Base-by-base conservation (phyloP, 2,888 invertebrate species). In the Lepeophtheirus nordmannii region DNA sequence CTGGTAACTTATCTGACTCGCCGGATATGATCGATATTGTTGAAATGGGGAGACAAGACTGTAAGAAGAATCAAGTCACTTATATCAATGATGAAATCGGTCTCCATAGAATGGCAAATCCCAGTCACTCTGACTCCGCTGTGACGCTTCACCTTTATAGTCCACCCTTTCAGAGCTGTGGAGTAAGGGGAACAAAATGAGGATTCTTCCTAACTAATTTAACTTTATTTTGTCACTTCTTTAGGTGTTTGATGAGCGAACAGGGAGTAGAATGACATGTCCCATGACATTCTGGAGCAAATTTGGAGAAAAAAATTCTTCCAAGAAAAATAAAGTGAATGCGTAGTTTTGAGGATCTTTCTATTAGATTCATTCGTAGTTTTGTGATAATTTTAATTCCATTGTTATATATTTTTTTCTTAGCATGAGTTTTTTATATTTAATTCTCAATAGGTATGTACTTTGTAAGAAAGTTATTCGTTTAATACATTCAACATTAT, bases 71-170 rank as follows among this genome's bases (percentile, higher is more conserved):
- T 72, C 85, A 85, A 68, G 90, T 94, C 38, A 86, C 89, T 73
- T 98, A 98, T 75, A 98, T 98, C 58, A 93, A 91, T 77, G 94
- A 94, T 94, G 75, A 76, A 77, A 78, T 96, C 70, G 98, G 97
- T 0, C 81, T 98, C 14, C 97, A 98, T 75, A 83, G 96, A 0
- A 89, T 98, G 71, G 94, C 94, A 78, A 98, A 98, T 75, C 82
- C 87, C 0, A 92, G 89, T 11, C 86, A 92, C 73, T 83, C 85
- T 0, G 88, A 94, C 73, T 82, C 85, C 0, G 87, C 94, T 0
- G 87, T 96, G 0, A 92, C 91, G 9, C 79, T 98, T 37, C 98
- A 98, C 74, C 81, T 98, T 2, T 98, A 98, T 77, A 88, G 88
- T 70, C 98, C 94, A 0, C 94, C 94, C 0, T 97, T 90, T 74